Evolutionary conservation across 2,888 invertebrate genomes (phyloP).

Genomic region (Eristalis pertinax): DNA sequence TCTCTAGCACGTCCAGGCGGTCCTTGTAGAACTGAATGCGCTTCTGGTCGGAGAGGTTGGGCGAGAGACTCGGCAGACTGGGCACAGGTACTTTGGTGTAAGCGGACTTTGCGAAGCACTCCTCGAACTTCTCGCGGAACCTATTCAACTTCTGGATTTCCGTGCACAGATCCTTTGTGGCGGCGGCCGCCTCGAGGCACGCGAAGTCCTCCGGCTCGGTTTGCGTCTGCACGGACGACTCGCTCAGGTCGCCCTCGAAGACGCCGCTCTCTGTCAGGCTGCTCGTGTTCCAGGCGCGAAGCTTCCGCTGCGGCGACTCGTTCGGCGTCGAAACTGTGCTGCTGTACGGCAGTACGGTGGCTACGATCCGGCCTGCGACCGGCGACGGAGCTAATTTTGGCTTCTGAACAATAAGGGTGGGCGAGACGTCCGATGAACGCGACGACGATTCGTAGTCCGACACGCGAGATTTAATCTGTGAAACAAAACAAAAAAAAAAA

Average conservation of each 20-base stretch:
- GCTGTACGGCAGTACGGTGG: conserved; percentile 85
- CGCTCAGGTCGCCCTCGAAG: conserved; percentile 83
- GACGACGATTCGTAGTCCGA: conserved; percentile 76
- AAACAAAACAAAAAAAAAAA: conserved; percentile 24
- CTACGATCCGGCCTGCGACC: conserved; percentile 82
- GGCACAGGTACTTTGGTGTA: conserved; percentile 73
- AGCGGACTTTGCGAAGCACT: conserved; percentile 80
- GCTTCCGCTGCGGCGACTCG: conserved; percentile 77
- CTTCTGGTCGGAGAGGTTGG: conserved; percentile 82
- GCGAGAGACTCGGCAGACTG: conserved; percentile 63
- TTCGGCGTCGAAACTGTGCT: conserved; percentile 80
- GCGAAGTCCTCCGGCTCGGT: conserved; percentile 83
- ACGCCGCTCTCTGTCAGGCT: conserved; percentile 89
- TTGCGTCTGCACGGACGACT: conserved; percentile 77
- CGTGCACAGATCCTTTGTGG: conserved; percentile 77
- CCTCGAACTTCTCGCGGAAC: conserved; percentile 85
- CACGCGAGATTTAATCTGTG: conserved; percentile 77
- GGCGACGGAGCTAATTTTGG: conserved; percentile 63
- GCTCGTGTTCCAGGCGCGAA: conserved; percentile 79
- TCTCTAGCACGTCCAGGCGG: conserved; percentile 85
- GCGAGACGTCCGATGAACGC: conserved; percentile 74
- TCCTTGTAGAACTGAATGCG: conserved; percentile 86
- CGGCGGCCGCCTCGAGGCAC: conserved; percentile 19
- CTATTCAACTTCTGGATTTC: conserved; percentile 86
- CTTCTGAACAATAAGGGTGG: conserved; percentile 63